These are phyloP conservation scores for Aphelinus certus DNA, from an alignment of 1,140 invertebrate genomes.

Conservation along the genomic window DNA sequence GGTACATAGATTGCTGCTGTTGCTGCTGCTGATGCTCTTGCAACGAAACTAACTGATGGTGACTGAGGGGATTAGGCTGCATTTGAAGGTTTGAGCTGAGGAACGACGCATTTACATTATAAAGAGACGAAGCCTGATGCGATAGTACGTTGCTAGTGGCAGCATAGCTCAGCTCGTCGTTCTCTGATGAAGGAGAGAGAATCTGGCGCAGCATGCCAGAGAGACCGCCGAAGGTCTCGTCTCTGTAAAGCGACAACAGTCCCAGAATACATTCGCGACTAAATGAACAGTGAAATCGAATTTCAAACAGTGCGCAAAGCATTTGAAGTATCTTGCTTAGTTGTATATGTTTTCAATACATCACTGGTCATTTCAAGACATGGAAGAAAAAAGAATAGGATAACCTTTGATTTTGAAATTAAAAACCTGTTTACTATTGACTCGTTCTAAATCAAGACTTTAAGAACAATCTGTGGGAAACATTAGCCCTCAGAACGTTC, in stretches of 20 bases:
- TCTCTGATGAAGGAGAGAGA: constrained; percentile 60
- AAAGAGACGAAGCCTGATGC: constrained; percentile 47
- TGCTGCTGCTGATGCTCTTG: constrained; percentile 45
- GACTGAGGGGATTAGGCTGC: constrained; percentile 35
- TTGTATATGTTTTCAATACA: not conserved
- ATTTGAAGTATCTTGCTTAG: constrained; percentile 27
- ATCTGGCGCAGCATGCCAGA: constrained; percentile 65
- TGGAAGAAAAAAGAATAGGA: too few relatives aligned
- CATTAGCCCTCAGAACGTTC: too few relatives aligned
- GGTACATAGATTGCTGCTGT: constrained; percentile 45
- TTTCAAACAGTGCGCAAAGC: constrained; percentile 22
- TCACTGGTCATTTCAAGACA: not conserved
- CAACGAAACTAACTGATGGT: constrained; percentile 41
- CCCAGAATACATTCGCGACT: constrained; percentile 56
- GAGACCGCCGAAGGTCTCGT: constrained; percentile 62
- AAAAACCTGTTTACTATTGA: too few relatives aligned
- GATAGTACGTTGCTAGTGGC: constrained; percentile 56
- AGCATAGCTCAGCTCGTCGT: constrained; percentile 47
- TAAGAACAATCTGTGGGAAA: too few relatives aligned
- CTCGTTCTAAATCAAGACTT: too few relatives aligned
- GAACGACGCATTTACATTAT: constrained; percentile 55
- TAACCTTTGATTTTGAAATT: too few relatives aligned
- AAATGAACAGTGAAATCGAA: constrained; percentile 39
- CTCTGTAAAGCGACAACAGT: constrained; percentile 63
- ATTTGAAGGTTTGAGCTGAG: constrained; percentile 54